These are phyloP conservation scores for Pollenia amentaria DNA, from an alignment of 2,888 invertebrate species.

Conservation along the genomic window DNA sequence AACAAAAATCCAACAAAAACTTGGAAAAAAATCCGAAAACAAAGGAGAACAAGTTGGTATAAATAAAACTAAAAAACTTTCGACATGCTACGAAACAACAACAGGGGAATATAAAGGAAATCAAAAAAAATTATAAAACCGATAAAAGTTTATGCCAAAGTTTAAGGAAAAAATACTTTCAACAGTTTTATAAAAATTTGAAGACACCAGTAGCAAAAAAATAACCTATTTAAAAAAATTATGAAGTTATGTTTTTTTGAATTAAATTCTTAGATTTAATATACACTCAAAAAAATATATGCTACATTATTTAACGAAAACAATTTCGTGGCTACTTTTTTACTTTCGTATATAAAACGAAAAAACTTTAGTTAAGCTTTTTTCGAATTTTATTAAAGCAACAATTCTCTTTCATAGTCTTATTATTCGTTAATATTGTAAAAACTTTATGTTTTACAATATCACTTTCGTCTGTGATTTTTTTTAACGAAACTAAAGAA, in stretches of 20 bases:
- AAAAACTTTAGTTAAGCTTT: too few relatives aligned
- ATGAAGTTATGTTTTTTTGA: background rate
- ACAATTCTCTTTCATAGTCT: too few relatives aligned
- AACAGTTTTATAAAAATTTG: background rate
- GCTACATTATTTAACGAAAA: too few relatives aligned
- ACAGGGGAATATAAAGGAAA: background rate
- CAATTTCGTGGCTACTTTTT: too few relatives aligned
- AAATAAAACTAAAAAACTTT: background rate
- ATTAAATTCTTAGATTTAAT: background rate
- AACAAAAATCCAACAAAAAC: background rate
- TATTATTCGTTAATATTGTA: too few relatives aligned
- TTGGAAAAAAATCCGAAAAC: background rate
- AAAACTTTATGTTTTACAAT: too few relatives aligned
- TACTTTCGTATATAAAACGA: too few relatives aligned
- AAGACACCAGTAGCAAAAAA: background rate
- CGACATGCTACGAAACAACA: conserved; percentile 11
- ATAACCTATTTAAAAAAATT: background rate
- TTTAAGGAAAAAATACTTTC: background rate
- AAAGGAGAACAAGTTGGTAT: background rate
- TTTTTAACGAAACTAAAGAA: too few relatives aligned
- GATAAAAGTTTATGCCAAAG: conserved; percentile 17
- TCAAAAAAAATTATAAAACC: background rate
- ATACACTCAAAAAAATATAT: too few relatives aligned
- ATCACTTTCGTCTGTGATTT: too few relatives aligned
- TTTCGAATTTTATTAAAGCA: too few relatives aligned